These are phyloP conservation scores for Meiosimyza decipiens DNA, from an alignment of 2,888 invertebrate species.

Conservation along the genomic window DNA sequence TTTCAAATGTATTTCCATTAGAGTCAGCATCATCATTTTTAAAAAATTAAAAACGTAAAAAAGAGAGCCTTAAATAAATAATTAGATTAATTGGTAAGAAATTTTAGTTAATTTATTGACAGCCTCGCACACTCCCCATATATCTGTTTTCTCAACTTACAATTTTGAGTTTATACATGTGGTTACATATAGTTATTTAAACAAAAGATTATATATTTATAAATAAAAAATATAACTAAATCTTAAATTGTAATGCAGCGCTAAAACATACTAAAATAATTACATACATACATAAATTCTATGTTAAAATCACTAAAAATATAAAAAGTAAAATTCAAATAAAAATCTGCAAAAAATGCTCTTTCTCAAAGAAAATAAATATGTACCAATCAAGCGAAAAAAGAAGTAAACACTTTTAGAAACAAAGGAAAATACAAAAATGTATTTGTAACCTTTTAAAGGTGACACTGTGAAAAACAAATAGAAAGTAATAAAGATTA, in stretches of 20 bases:
- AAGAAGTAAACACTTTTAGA: slow-evolving; percentile 30
- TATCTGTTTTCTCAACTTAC: neutral
- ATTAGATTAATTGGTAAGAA: too few species aligned
- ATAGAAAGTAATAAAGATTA: slow-evolving; percentile 19
- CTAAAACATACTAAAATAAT: neutral
- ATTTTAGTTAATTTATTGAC: too few species aligned
- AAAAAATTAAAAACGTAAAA: slow-evolving; percentile 24
- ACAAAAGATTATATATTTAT: slow-evolving; percentile 24
- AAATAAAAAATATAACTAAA: too few species aligned
- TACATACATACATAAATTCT: neutral
- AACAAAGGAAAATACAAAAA: slow-evolving; percentile 1
- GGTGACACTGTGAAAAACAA: too few species aligned
- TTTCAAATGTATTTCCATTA: slow-evolving; percentile 31
- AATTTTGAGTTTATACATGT: slow-evolving; percentile 37
- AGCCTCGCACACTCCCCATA: too few species aligned
- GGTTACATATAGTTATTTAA: slow-evolving; percentile 33
- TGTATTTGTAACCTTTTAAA: slow-evolving; percentile 22
- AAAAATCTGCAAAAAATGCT: slow-evolving; percentile 28
- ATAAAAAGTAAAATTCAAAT: neutral
- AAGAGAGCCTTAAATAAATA: slow-evolving; percentile 17
- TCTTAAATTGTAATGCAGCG: too few species aligned
- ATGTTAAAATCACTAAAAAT: too few species aligned
- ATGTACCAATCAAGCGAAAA: slow-evolving; percentile 9
- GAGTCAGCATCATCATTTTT: slow-evolving; percentile 39
- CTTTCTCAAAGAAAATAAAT: slow-evolving; percentile 36